Evolutionary conservation across 1,140 invertebrate genomes (phyloP).

Genomic region (Ctenoplectra terminalis): DNA sequence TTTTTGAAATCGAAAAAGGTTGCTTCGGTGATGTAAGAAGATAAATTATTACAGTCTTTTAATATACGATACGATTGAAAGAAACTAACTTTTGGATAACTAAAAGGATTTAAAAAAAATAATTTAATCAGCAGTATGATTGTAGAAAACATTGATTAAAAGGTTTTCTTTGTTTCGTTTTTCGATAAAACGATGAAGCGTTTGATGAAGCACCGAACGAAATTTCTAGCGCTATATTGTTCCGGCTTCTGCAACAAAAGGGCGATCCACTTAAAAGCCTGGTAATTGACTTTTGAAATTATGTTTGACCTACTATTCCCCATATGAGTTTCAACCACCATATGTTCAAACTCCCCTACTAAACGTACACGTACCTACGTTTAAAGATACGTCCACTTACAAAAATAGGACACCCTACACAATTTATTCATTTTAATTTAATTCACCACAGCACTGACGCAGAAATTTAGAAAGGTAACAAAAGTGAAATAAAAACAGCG

Average conservation of each 20-base stretch:
- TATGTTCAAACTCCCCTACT: neutral
- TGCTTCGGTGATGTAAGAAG: too few species aligned
- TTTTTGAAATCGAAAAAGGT: too few species aligned
- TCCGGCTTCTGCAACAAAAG: neutral
- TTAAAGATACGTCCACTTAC: neutral
- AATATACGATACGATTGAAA: too few species aligned
- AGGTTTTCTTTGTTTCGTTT: too few species aligned
- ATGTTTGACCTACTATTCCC: constrained; percentile 1
- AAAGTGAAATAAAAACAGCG: too few species aligned
- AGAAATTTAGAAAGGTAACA: too few species aligned
- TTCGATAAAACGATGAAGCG: too few species aligned
- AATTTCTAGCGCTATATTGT: neutral
- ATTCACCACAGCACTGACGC: neutral
- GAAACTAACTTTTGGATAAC: too few species aligned
- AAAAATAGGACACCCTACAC: neutral
- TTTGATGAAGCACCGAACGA: neutral
- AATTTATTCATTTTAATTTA: neutral
- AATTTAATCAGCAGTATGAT: too few species aligned
- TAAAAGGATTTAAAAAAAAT: too few species aligned
- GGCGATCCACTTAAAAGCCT: neutral
- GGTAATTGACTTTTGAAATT: constrained; percentile 9
- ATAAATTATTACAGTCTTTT: too few species aligned
- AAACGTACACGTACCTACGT: neutral
- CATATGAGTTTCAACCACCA: neutral
- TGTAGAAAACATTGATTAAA: neutral